phyloP scores from a whole-genome alignment of 2,113 vertebrate species.

The Aegotheles bennettii region DNA sequence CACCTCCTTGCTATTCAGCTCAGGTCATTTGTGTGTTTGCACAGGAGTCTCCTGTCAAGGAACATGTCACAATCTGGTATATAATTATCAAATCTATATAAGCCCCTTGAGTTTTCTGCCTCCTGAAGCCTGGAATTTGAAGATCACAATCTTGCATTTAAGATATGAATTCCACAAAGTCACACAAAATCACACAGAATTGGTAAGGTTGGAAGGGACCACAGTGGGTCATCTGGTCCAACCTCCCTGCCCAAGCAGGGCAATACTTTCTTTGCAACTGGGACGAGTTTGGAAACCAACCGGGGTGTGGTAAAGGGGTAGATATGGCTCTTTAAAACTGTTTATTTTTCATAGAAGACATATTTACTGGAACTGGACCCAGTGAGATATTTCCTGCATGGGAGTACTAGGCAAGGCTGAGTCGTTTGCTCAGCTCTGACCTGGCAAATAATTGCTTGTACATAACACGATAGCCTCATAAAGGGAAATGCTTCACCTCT shows the following conservation, averaged over 20 bases:
- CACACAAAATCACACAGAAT: too few species aligned
- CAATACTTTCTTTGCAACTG: too few species aligned
- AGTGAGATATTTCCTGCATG: neutral
- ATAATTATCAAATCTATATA: neutral
- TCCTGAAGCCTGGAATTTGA: neutral
- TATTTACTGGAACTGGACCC: neutral
- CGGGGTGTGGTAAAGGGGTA: fast-evolving
- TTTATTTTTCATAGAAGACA: neutral
- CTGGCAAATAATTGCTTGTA: neutral
- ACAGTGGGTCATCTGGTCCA: too few species aligned
- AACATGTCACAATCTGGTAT: neutral
- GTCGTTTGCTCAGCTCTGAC: neutral
- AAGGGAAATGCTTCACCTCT: neutral
- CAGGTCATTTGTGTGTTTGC: neutral
- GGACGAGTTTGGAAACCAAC: neutral
- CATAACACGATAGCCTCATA: neutral
- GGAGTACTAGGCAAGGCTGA: neutral
- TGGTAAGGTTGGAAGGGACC: too few species aligned
- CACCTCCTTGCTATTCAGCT: neutral
- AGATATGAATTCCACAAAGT: neutral
- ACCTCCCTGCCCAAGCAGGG: too few species aligned
- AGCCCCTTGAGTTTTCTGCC: neutral
- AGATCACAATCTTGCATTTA: neutral
- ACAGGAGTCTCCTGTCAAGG: neutral
- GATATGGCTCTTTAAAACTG: neutral